These are phyloP conservation scores for Odontomyia ornata DNA, from an alignment of 2,888 invertebrate species.

Conservation along the genomic window DNA sequence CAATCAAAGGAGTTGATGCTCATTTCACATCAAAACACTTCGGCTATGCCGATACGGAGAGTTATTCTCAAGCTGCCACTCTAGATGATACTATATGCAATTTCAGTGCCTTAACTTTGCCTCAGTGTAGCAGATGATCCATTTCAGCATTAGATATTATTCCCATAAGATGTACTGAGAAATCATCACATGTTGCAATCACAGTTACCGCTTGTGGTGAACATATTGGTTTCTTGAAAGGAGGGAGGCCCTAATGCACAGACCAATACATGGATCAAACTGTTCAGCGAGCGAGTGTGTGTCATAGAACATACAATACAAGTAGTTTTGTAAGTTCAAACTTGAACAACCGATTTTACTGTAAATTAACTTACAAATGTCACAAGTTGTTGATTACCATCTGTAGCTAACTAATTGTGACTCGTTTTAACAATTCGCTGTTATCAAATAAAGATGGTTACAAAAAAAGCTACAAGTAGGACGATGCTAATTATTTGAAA, in stretches of 20 bases:
- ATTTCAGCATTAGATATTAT: conserved; percentile 79
- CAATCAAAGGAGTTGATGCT: conserved; percentile 83
- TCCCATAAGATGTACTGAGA: conserved; percentile 71
- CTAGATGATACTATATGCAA: conserved; percentile 73
- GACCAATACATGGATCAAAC: conserved; percentile 70
- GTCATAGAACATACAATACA: no score
- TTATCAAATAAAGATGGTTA: background rate
- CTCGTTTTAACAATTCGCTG: no score
- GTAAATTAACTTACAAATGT: no score
- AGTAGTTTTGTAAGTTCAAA: no score
- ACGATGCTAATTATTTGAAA: background rate
- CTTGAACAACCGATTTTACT: no score
- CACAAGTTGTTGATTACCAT: no score
- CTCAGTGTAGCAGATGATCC: conserved; percentile 90
- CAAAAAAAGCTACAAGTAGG: background rate
- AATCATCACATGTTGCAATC: no score
- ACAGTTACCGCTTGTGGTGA: no score
- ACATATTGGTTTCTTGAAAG: no score
- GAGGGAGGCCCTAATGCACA: conserved; percentile 68
- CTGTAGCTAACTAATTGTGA: no score
- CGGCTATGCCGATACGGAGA: conserved; percentile 80
- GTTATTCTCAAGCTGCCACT: conserved; percentile 80
- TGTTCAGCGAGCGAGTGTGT: conserved; percentile 74
- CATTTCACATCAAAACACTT: no score
- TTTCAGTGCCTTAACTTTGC: conserved; percentile 81